Base-by-base conservation (phyloP, 2,888 invertebrate genomes). In the Parnassius mnemosyne region DNA sequence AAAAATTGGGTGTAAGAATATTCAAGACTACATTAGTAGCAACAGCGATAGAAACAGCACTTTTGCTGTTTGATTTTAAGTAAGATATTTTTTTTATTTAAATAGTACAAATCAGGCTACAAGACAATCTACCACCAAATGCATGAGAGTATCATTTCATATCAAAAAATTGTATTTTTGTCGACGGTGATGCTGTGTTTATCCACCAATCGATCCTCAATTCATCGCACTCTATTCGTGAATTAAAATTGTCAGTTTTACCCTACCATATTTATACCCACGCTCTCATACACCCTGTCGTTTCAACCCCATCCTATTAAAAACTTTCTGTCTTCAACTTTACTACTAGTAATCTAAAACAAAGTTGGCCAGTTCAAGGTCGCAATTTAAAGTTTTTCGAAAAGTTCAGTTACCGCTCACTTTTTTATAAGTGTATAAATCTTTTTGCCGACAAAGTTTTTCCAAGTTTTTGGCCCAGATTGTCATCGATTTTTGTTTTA, bases 401-500 rank as follows among this genome's bases (percentile, higher is more conserved):
- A 90, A 91, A 90, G 81, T 89, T 89, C 84, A 81, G 82, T 89
- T 86, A 83, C 85, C 89, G 83, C 86, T 85, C 86, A 88, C 86
- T 90, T 91, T 91, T 90, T 90, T 90, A 88, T 89, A 89, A 89
- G 89, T 89, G 85, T 91, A 92, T 90, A 90, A 92, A 92, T 92
- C 90, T 91, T 92, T 91, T 91, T 89, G 89, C 81, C 89, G 86
- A 83, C 87, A 77, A 88, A 92, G 84, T 92, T 92, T 76, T 77
- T 79, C 84, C 70, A 91, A 91, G 89, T 91, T 90, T 89, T 90
- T 90, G 91, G 88, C 91, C 92, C 89, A 92, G 91, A 92, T 92
- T 92, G 90, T 89, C 91, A 92, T 92, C 92, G 92, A 92, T 92
- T 92, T 92, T 92, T 92, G 90, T 92, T 92, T 89, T 88, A 89